phyloP scores from a whole-genome alignment of 2,113 vertebrate genomes.

The Amphiprion percula region DNA sequence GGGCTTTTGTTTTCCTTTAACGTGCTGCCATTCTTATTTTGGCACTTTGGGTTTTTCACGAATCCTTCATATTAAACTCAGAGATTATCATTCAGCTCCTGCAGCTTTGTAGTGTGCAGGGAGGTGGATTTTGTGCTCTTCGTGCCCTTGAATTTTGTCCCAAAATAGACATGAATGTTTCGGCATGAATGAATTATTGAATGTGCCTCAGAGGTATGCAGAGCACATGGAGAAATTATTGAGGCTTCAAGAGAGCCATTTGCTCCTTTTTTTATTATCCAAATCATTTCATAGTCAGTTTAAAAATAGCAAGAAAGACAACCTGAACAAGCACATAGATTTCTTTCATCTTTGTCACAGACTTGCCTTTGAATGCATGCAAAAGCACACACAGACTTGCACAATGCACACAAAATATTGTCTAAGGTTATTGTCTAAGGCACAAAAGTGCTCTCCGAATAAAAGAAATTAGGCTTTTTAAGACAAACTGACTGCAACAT shows the following conservation, averaged over 20 bases:
- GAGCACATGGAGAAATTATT: constrained; percentile 30
- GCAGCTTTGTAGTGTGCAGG: constrained; percentile 19
- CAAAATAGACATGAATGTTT: constrained; percentile 76
- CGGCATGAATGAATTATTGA: constrained; percentile 74
- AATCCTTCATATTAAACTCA: constrained; percentile 18
- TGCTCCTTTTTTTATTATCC: not conserved
- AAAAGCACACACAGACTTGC: not conserved
- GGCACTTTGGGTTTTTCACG: constrained; percentile 2
- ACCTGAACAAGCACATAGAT: not conserved
- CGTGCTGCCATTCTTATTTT: constrained; percentile 4
- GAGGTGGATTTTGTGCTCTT: constrained; percentile 34
- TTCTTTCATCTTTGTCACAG: not conserved
- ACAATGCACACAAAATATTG: constrained; percentile 24
- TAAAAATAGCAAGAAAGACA: constrained; percentile 18
- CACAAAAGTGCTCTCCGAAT: constrained; percentile 35
- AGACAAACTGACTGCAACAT: constrained; percentile 31
- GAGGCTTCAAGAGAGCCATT: constrained; percentile 34
- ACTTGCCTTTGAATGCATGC: not conserved
- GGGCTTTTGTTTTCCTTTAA: constrained; percentile 8
- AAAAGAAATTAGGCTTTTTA: constrained; percentile 20
- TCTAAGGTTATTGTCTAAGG: constrained; percentile 9
- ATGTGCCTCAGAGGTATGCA: constrained; percentile 65
- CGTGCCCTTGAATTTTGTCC: constrained; percentile 44
- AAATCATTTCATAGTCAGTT: constrained; percentile 1
- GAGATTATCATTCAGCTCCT: constrained; percentile 31